Conservation (phyloP, 2,888 invertebrate genomes). For the Conops quadrifasciatus region DNA sequence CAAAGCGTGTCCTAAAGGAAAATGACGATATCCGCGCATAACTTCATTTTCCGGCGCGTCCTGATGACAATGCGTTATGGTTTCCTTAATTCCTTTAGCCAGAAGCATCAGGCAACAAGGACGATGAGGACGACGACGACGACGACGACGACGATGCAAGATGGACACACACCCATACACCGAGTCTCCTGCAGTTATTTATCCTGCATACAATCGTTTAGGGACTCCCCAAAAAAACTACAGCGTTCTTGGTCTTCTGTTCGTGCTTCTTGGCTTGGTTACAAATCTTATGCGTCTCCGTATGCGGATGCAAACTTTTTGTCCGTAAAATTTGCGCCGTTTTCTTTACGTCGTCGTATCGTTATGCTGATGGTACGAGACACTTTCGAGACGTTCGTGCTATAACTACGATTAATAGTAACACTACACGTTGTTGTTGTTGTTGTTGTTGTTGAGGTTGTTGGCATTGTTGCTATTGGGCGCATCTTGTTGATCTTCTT, state of each 20-base stretch:
- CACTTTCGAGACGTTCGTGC: background rate
- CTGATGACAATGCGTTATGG: conserved; percentile 21
- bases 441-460: conserved; percentile 15
- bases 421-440: conserved; percentile 18
- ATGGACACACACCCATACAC: no score
- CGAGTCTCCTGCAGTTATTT: no score
- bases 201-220: no score
- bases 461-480: background rate
- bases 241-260: no score
- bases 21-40: conserved; percentile 31
- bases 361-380: background rate
- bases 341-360: background rate
- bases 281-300: conserved; percentile 20
- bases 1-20: conserved; percentile 16
- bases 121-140: no score
- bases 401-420: conserved; percentile 5
- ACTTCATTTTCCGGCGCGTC: conserved; percentile 27
- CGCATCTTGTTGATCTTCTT: conserved; percentile 1
- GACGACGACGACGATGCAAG: no score
- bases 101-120: no score
- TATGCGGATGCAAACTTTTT: conserved; percentile 30
- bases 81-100: conserved; percentile 17
- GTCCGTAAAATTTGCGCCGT: background rate
- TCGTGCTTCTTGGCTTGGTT: conserved; percentile 15
- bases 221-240: no score